phyloP scores from a whole-genome alignment of 30 jellyfish, hydroid and myxozoan genomes.

The Cassiopea andromeda region DNA sequence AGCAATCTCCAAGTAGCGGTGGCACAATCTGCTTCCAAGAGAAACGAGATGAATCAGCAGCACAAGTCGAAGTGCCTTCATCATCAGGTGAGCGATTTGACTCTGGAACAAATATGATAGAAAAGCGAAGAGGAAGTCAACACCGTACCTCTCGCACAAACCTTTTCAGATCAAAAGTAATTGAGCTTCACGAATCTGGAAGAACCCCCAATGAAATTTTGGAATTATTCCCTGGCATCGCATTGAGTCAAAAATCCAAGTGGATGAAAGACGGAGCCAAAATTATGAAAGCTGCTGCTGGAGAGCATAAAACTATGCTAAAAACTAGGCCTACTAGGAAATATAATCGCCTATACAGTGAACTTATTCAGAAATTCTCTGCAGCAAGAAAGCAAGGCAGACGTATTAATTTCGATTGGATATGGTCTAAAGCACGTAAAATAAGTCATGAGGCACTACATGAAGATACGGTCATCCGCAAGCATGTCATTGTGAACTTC shows the following conservation, averaged over 20 bases:
- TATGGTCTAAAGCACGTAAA: constrained; percentile 77
- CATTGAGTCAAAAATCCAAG: neutral
- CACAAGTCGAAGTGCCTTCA: neutral
- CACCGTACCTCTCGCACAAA: neutral
- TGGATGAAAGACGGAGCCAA: constrained; percentile 29
- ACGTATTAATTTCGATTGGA: constrained; percentile 67
- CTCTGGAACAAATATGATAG: neutral
- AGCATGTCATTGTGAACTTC: constrained; percentile 45
- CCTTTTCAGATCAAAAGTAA: neutral
- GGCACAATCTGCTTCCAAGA: neutral
- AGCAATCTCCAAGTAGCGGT: neutral
- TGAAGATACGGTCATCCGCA: constrained; percentile 21
- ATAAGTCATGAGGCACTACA: constrained; percentile 23
- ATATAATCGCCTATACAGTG: constrained; percentile 51
- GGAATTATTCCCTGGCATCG: neutral
- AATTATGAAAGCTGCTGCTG: constrained; percentile 47
- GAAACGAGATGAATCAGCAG: neutral
- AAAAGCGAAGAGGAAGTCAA: neutral
- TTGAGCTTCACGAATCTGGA: neutral
- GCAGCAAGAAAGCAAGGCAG: constrained; percentile 67
- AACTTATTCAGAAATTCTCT: constrained; percentile 7
- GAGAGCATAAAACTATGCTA: constrained; percentile 5
- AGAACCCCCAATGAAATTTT: neutral
- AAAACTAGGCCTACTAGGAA: constrained; percentile 57
- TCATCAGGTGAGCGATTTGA: neutral